A percentile compares a stretch with the other conserved stretches of the same genome.
Conservation (phyloP, 2,888 invertebrate genomes). For the Amphiduros pacificus region DNA sequence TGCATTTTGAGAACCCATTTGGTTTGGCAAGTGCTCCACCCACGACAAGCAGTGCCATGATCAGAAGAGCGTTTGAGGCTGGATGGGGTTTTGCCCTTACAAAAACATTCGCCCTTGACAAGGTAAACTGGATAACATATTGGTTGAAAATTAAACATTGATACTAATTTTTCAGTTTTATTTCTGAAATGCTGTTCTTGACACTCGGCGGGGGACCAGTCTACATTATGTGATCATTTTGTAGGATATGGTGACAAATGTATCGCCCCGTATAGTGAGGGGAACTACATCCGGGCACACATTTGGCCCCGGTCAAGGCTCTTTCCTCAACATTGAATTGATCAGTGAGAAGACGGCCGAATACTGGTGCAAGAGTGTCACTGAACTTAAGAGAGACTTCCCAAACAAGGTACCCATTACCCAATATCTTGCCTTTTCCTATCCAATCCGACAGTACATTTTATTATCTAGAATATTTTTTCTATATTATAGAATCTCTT, state of each 20-base stretch:
- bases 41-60: conserved; percentile 92
- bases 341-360: conserved; percentile 94
- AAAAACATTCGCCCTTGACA: conserved; percentile 92
- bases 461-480: no score
- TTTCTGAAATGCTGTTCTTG: no score
- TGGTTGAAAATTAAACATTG: not conserved
- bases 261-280: conserved; percentile 93
- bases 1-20: conserved; percentile 94
- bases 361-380: conserved; percentile 89
- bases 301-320: conserved; percentile 94
- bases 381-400: conserved; percentile 87
- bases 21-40: conserved; percentile 97
- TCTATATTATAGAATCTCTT: no score
- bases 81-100: conserved; percentile 99
- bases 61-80: conserved; percentile 88
- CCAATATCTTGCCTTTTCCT: no score
- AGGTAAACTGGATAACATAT: conserved; percentile 65
- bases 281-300: conserved; percentile 89
- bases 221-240: conserved; percentile 14
- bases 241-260: conserved; percentile 91
- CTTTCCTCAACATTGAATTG: conserved; percentile 95
- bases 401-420: conserved; percentile 74
- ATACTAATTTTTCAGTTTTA: not conserved
- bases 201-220: no score
- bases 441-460: not conserved